phyloP scores from a whole-genome alignment of 2,888 invertebrate genomes.

The Stegophylla sp. region DNA sequence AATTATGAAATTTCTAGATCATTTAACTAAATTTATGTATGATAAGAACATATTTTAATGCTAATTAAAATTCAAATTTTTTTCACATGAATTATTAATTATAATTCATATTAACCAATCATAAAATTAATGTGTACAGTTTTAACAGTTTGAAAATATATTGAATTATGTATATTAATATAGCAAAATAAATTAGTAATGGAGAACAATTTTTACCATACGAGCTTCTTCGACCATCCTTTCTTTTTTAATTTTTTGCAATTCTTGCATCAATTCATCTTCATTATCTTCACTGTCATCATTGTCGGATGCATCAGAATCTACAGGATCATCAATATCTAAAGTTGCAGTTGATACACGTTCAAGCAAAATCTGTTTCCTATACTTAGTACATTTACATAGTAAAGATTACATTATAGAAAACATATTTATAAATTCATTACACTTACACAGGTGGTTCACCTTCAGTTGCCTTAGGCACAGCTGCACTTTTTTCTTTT shows the following conservation, averaged over 20 bases:
- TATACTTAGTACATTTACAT: slow-evolving; percentile 49
- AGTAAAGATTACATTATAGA: background rate
- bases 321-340: slow-evolving; percentile 95
- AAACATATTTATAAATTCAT: too few relatives aligned
- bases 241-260: slow-evolving; percentile 95
- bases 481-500: slow-evolving; percentile 65
- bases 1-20: too few relatives aligned
- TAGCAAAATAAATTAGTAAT: background rate
- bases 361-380: slow-evolving; percentile 77
- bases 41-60: too few relatives aligned
- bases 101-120: too few relatives aligned
- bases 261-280: slow-evolving; percentile 89
- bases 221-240: slow-evolving; percentile 87
- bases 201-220: slow-evolving; percentile 68
- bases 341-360: slow-evolving; percentile 81
- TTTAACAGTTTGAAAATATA: too few relatives aligned
- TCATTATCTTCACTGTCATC: slow-evolving; percentile 91
- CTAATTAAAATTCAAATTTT: too few relatives aligned
- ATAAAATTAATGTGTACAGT: too few relatives aligned
- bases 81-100: too few relatives aligned
- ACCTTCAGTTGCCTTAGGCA: slow-evolving; percentile 11
- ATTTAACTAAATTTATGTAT: too few relatives aligned
- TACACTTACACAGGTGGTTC: slow-evolving; percentile 38
- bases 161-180: too few relatives aligned
- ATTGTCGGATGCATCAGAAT: slow-evolving; percentile 77